Conservation (phyloP, 2,888 invertebrate species). For the Nebria brevicollis region DNA sequence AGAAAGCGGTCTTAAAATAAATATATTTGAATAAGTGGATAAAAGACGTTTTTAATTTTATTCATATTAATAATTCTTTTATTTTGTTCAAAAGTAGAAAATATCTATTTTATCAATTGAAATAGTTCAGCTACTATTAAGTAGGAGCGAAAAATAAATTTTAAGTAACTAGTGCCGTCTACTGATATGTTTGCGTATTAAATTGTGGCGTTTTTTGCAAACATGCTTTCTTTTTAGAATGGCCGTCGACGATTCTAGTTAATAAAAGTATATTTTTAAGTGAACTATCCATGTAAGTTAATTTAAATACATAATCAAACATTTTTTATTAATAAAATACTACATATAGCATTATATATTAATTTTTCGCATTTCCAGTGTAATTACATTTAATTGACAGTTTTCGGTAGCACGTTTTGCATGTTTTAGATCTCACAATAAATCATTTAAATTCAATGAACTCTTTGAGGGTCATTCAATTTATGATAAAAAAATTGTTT, state of each 20-base stretch:
- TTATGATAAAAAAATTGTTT: neutral
- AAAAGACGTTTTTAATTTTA: too few species aligned
- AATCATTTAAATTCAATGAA: neutral
- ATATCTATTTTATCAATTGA: neutral
- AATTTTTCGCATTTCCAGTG: neutral
- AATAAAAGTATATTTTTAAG: constrained; percentile 22
- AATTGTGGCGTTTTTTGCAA: constrained; percentile 11
- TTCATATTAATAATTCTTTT: too few species aligned
- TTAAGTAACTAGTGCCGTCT: neutral
- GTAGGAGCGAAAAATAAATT: neutral
- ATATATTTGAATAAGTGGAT: too few species aligned
- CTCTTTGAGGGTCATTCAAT: neutral
- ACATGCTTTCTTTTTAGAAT: constrained; percentile 38
- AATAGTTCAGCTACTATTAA: neutral
- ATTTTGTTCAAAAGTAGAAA: neutral
- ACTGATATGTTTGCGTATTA: neutral
- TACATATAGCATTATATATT: neutral
- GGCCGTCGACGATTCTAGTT: constrained; percentile 33
- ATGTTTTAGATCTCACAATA: constrained; percentile 25
- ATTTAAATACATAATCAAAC: constrained; percentile 13
- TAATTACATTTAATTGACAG: constrained; percentile 17
- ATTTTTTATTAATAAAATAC: neutral
- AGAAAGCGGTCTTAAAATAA: too few species aligned
- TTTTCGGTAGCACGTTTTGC: constrained; percentile 23
- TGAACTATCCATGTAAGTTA: constrained; percentile 24